phyloP scores from a whole-genome alignment of 64 coral and sea anemone species.

The Stichodactyla mertensii region DNA sequence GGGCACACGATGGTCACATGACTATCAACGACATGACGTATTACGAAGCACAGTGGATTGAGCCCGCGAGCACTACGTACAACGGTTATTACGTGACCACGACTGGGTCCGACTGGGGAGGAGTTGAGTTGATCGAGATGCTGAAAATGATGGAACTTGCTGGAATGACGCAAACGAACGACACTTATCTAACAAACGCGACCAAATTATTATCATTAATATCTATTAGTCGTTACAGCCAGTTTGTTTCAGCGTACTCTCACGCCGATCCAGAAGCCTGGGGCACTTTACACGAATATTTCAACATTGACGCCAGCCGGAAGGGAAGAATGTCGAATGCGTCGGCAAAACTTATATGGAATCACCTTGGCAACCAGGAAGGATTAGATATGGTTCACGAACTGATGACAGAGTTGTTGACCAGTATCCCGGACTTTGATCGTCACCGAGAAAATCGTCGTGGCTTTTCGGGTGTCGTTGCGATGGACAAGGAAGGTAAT shows the following conservation, averaged over 20 bases:
- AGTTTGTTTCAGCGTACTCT: slow-evolving; percentile 61
- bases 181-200: slow-evolving; percentile 64
- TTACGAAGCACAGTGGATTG: slow-evolving; percentile 50
- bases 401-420: slow-evolving; percentile 60
- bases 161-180: slow-evolving; percentile 12
- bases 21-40: slow-evolving; percentile 60
- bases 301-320: slow-evolving; percentile 42
- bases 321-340: slow-evolving; percentile 40
- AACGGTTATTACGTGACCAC: slow-evolving; percentile 55
- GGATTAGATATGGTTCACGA: slow-evolving; percentile 46
- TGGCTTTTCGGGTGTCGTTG: slow-evolving; percentile 63
- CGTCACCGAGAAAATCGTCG: slow-evolving; percentile 13
- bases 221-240: slow-evolving; percentile 65
- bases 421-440: slow-evolving; percentile 2
- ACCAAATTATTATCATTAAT: slow-evolving; percentile 64
- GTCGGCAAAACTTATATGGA: slow-evolving; percentile 50
- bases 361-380: slow-evolving; percentile 47
- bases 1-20: slow-evolving; percentile 44
- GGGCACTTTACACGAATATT: slow-evolving; percentile 34
- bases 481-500: slow-evolving; percentile 72
- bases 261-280: slow-evolving; percentile 44
- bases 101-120: slow-evolving; percentile 51
- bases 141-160: slow-evolving; percentile 68
- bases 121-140: slow-evolving; percentile 62
- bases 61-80: slow-evolving; percentile 61